Base-by-base conservation (phyloP, 2,113 vertebrate species). In the Ictalurus punctatus region DNA sequence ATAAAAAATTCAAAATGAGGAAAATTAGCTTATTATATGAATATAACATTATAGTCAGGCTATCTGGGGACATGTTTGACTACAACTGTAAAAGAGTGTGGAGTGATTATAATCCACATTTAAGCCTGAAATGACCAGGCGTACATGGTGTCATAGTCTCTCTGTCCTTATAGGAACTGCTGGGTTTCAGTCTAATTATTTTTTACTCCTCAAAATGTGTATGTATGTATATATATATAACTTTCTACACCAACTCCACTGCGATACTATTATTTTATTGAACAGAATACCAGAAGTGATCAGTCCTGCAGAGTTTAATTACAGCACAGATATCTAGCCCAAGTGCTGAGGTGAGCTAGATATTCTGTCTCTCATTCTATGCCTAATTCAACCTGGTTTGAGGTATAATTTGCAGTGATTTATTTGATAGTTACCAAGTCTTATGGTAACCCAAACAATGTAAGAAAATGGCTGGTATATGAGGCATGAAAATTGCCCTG, bases 381-480 rank as follows among this genome's bases (percentile, higher is more conserved):
- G 27, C 78, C 86, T 81, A 56, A 82, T 87, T 89, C 27, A 44
- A 9, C 56, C 37, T 83, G 67, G 56, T 84, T 84, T 69, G 58
- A 27, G 83, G 73, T 83, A 79, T 89, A 83, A 89, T 86, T 90
- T 63, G 81, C 86, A 92, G 78, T 30, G 79, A 84, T 67, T 88
- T 91, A 90, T 92, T 90, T 89, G 87, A 89, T 48, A 86, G 65
- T 74, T 85, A 86, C 63, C 56, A 69, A 86, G 74, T 56, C 80
- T 58, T 86, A 90, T 88, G 89, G 86, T 90, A 74, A 87, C 86
- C 78, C 71, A 86, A 83, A 73, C 63, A 87, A 82, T 81, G 63
- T 84, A 87, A 83, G 73, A 82, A 90, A 86, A 52, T 71, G 40
- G 61, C 76, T 84, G 79, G 74, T 19, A 80, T 73, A 79, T 85